phyloP scores from a whole-genome alignment of 2,113 vertebrate species.

The Mobula birostris region DNA sequence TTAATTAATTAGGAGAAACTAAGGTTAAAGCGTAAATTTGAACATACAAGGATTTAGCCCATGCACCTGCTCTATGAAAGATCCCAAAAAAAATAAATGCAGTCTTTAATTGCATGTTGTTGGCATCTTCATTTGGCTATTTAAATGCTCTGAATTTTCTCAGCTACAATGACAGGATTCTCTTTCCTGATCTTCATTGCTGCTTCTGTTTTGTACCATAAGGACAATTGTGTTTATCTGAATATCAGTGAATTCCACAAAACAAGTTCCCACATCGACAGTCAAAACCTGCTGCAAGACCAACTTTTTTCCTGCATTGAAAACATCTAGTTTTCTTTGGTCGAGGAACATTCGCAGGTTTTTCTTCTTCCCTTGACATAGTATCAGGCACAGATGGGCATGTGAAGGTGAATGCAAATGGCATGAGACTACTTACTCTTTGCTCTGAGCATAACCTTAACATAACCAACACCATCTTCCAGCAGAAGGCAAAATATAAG shows the following conservation, averaged over 20 bases:
- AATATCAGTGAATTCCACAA: conserved; percentile 96
- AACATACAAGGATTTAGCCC: conserved; percentile 66
- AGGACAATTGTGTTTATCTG: conserved; percentile 97
- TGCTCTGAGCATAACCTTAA: too few relatives aligned
- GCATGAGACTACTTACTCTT: too few relatives aligned
- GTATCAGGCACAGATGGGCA: conserved; percentile 66
- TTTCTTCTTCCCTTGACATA: conserved; percentile 70
- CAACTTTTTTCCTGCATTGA: conserved; percentile 93
- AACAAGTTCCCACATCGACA: conserved; percentile 96
- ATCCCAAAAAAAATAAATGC: conserved; percentile 61
- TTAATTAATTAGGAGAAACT: conserved; percentile 23
- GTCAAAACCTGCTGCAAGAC: conserved; percentile 90
- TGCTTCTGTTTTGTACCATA: conserved; percentile 97
- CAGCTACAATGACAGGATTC: conserved; percentile 95
- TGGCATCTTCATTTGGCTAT: conserved; percentile 48
- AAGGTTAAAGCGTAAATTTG: conserved; percentile 56
- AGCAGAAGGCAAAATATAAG: too few relatives aligned
- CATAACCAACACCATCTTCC: too few relatives aligned
- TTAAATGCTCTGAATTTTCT: conserved; percentile 99
- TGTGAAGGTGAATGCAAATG: too few relatives aligned
- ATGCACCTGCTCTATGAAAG: conserved; percentile 77
- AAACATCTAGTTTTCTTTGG: conserved; percentile 95
- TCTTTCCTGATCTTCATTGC: conserved; percentile 97
- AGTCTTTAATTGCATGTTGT: conserved; percentile 62
- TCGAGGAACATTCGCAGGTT: conserved; percentile 73